Conservation (phyloP, 2,113 vertebrate genomes). For the Dendrocopos noguchii region DNA sequence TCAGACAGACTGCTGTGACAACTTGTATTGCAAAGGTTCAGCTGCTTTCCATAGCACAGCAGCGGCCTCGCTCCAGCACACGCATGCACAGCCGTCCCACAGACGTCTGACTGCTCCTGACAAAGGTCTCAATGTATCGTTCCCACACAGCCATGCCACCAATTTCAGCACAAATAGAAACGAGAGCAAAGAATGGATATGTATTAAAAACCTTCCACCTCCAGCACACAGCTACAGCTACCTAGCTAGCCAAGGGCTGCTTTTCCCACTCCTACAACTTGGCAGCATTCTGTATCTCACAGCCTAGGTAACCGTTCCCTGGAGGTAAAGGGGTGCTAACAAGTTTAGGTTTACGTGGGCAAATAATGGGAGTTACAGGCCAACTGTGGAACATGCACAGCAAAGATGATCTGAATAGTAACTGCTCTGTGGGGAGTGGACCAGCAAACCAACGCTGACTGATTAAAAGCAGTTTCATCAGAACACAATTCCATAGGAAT, state of each 20-base stretch:
- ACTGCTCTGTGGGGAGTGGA: constrained; percentile 30
- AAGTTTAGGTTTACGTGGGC: neutral
- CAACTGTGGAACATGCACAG: constrained; percentile 40
- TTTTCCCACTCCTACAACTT: neutral
- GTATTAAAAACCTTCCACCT: neutral
- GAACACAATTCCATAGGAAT: constrained; percentile 94
- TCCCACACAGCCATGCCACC: neutral
- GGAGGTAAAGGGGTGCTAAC: neutral
- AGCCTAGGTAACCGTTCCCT: neutral
- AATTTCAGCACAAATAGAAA: neutral
- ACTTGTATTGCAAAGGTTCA: constrained; percentile 62
- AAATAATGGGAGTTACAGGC: constrained; percentile 34
- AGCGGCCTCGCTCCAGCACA: neutral
- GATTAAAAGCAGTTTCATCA: constrained; percentile 72
- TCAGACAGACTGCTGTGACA: constrained; percentile 45
- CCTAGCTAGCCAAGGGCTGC: neutral
- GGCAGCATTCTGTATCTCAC: neutral
- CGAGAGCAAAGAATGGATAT: neutral
- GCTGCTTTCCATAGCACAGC: constrained; percentile 27
- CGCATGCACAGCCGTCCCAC: neutral
- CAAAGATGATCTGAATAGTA: constrained; percentile 17
- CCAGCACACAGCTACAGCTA: neutral
- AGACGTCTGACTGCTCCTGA: constrained; percentile 19
- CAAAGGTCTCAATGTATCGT: neutral
- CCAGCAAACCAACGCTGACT: constrained; percentile 33